Evolutionary conservation across 2,113 vertebrate species (phyloP), one percentile per base, ranked within the genome.

Genomic region (Pitta sordida): DNA sequence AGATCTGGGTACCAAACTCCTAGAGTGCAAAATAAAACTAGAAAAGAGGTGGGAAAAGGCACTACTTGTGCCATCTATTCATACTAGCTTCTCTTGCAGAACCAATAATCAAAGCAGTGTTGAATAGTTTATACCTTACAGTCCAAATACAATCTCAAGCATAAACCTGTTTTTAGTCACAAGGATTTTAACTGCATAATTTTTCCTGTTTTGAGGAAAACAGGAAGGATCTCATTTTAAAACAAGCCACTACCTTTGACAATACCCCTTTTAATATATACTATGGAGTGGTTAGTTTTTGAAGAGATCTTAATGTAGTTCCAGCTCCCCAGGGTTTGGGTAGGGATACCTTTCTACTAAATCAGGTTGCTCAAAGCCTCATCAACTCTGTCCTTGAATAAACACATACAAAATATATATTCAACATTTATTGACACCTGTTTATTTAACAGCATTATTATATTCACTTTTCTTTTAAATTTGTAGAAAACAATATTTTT

Each of bases 311-410:
- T 34, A 22, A 36, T 15, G 10, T 13, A 39, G 5, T 51, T 64
- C 24, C 43, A 75, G 2, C 0, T 0, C 3, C 27, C 11, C 6
- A 0, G 0, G 9, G 8, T 49, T 15, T 62, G 2, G 1, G 26
- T 15, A 41, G 52, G 10, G 12, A n/a, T 20, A 37, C 8, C 18
- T 71, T n/a, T 43, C 30, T 52, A 80, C 43, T 21, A 41, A 14
- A 41, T 41, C 39, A 41, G 39, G 39, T 41, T 41, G 39, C 39
- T 41, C 11, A 41, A 41, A 14, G 39, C 39, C 10, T 41, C 39
- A 43, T 13, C 43, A 43, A 41, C 10, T n/a, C 7, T 20, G 5
- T 11, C 23, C 10, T 68, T 65, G 10, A 64, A 43, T 24, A 71
- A 5, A 55, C 5, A 36, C 1, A 15, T 6, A 65, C 7, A 44